A percentile compares a stretch with the other conserved stretches of the same genome.
phyloP scores from a whole-genome alignment of 1,140 invertebrate genomes.

The Dermatophagoides farinae region DNA sequence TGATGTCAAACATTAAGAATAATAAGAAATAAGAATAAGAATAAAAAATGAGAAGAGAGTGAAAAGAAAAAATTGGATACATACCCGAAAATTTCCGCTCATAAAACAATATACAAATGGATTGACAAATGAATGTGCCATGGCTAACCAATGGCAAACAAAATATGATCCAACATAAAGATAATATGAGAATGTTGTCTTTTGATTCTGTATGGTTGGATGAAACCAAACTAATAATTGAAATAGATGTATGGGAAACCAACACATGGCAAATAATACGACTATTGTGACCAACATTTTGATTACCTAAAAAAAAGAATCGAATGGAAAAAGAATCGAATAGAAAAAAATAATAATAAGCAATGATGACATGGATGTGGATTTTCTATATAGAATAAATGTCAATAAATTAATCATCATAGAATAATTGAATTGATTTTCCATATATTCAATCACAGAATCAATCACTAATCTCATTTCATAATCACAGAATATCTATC shows the following conservation, averaged over 20 bases:
- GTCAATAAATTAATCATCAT: too few species aligned
- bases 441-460: too few species aligned
- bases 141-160: conserved; percentile 23
- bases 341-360: background rate
- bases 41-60: background rate
- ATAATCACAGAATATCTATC: background rate
- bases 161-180: conserved; percentile 28
- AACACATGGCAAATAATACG: conserved; percentile 33
- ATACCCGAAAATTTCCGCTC: conserved; percentile 8
- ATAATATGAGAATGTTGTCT: conserved; percentile 20
- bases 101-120: conserved; percentile 9
- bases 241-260: conserved; percentile 33
- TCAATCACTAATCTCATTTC: background rate
- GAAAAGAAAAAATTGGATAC: background rate
- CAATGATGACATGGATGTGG: too few species aligned
- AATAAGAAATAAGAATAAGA: too few species aligned
- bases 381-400: too few species aligned
- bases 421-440: too few species aligned
- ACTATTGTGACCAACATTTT: conserved; percentile 37
- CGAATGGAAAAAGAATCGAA: background rate
- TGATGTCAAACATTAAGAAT: too few species aligned
- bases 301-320: conserved; percentile 29
- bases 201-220: conserved; percentile 12
- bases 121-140: conserved; percentile 6
- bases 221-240: conserved; percentile 24